A percentile compares a stretch with the other conserved stretches of the same genome.
phyloP scores from a whole-genome alignment of 2,113 vertebrate species.

The Peromyscus californicus region DNA sequence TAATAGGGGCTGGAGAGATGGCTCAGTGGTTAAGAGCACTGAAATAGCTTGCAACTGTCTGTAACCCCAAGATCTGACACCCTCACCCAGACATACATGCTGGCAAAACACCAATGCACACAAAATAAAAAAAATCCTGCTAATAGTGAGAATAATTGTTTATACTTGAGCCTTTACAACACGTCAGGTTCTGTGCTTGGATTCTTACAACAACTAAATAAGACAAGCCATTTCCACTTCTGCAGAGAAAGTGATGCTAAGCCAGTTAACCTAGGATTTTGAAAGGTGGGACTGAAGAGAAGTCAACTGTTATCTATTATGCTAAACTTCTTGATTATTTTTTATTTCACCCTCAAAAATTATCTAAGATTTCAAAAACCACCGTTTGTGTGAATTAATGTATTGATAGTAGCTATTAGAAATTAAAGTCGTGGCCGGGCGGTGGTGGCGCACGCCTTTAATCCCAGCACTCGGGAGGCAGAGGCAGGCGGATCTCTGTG shows the following conservation, averaged over 20 bases:
- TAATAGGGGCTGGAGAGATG: neutral
- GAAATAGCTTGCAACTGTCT: neutral
- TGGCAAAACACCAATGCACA: neutral
- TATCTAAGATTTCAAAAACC: neutral
- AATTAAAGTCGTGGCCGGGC: conserved; percentile 35
- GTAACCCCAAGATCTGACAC: neutral
- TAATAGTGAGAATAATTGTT: conserved; percentile 16
- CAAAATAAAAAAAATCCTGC: neutral
- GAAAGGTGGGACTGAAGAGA: neutral
- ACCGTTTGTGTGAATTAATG: neutral
- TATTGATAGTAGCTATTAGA: conserved; percentile 8
- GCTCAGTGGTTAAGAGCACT: neutral
- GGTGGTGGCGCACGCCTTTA: no score
- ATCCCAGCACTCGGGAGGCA: no score
- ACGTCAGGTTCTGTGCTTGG: neutral
- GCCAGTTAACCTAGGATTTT: neutral
- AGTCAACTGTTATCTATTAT: neutral
- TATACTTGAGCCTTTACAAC: neutral
- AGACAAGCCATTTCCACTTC: neutral
- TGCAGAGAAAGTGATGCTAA: conserved; percentile 3
- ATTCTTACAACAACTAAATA: neutral
- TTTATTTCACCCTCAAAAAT: conserved; percentile 38
- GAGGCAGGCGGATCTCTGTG: no score
- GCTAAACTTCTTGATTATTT: neutral
- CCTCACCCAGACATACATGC: neutral